Evolutionary conservation across 1,140 invertebrate species (phyloP).

Genomic region (Scaptomyza hsui): DNA sequence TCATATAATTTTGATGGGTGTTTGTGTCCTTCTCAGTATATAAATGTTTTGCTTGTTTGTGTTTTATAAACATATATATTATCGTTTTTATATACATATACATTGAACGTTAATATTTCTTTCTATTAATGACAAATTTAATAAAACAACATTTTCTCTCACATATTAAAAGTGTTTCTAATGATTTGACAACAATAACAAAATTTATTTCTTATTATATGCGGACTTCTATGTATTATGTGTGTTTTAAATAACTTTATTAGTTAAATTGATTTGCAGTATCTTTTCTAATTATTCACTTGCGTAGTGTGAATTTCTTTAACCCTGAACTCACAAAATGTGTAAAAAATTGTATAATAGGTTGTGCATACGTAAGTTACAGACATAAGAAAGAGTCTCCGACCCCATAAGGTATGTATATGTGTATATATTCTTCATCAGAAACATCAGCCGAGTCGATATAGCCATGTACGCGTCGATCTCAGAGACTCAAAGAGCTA

Average conservation of each 20-base stretch:
- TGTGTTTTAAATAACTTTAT: slow-evolving; percentile 36
- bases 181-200: slow-evolving; percentile 72
- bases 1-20: slow-evolving; percentile 50
- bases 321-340: too few relatives aligned
- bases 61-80: slow-evolving; percentile 43
- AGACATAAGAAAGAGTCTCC: too few relatives aligned
- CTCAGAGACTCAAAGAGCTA: too few relatives aligned
- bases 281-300: slow-evolving; percentile 17
- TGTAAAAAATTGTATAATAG: too few relatives aligned
- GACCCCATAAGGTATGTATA: too few relatives aligned
- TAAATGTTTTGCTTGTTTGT: slow-evolving; percentile 43
- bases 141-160: slow-evolving; percentile 72
- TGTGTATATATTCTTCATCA: too few relatives aligned
- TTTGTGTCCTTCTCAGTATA: slow-evolving; percentile 43
- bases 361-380: too few relatives aligned
- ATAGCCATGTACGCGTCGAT: too few relatives aligned
- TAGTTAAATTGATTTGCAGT: slow-evolving; percentile 10
- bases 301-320: too few relatives aligned
- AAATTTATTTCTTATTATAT: slow-evolving; percentile 52
- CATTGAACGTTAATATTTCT: slow-evolving; percentile 66
- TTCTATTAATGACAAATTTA: slow-evolving; percentile 67
- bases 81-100: slow-evolving; percentile 35
- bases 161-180: slow-evolving; percentile 65
- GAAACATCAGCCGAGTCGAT: too few relatives aligned
- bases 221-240: slow-evolving; percentile 28